Base-by-base conservation (phyloP, 2,113 vertebrate species). In the Anhinga rufa region DNA sequence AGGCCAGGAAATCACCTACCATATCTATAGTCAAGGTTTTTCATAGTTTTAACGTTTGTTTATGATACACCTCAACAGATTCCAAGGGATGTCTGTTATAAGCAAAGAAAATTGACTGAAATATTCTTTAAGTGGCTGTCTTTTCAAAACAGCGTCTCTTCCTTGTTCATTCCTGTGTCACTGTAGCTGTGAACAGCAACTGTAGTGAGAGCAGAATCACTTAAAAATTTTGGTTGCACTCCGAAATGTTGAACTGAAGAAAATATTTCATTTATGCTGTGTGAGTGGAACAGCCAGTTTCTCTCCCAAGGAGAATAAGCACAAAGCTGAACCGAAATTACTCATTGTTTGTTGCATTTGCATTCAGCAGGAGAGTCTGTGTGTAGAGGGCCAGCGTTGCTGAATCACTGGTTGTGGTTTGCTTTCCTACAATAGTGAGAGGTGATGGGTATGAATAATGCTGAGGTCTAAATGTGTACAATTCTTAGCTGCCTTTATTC, bases 301-400 rank as follows among this genome's bases (percentile, higher is more conserved):
- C 77, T 89, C 86, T 91, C 38, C 60, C 86, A 71, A 89, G 81
- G 72, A 94, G 87, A 82, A 61, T 7, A 70, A 90, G 90, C 70
- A 86, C 81, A 90, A 96, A 94, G 71, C 82, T 77, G 78, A 94
- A 76, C 90, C 57, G 91, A 93, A 96, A 97, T 93, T 96, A 89
- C 82, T 89, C 76, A 78, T 40, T 95, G 92, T 89, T 94, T 38
- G 29, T 55, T 80, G 70, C 86, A 89, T 96, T 96, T 96, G 83
- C 93, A 93, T 97, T 91, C 94, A 82, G 75, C 76, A 81, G 80
- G 71, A 91, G 84, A 69, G 90, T 48, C 84, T 91, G 79, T 88
- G 68, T 14, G 7, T 14, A 14, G 40, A 82, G 52, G 68, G 46
- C 66, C 83, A 25, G 80, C 12, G 5, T 4, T 89, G 92, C 84